Base-by-base conservation (phyloP, 1,140 invertebrate genomes). In the Drosophila sproati region DNA sequence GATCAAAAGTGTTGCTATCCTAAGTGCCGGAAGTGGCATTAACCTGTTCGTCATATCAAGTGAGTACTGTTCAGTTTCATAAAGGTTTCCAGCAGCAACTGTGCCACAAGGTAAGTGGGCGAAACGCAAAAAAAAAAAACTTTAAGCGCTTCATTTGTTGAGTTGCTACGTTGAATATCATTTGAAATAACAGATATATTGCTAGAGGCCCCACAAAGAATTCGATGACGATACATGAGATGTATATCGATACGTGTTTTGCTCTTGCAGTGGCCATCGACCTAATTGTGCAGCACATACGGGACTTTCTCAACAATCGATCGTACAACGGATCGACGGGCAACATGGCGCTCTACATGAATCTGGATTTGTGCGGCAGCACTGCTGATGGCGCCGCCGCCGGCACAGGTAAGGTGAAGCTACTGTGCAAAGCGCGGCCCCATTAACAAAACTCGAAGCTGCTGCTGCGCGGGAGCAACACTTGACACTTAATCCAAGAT, bases 231-330 rank as follows among this genome's bases (percentile, higher is more conserved):
- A 50, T 45, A 7, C 34, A 48, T 5, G 45, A 43, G 37, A 47
- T 3, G 37, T 12, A 35, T 29, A 41, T 41, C 28, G 28, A 5
- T 60, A n/a, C 55, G 50, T 74, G 50, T 60, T 68, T 60, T 87
- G 56, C 64, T 74, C n/a, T 94, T 95, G 51, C 94, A 98, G 98
- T 98, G 91, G 98, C 98, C 51, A 98, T 98, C 91, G 97, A 98
- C 87, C 93, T 98, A 82, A 98, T 99, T 85, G 98, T 98, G 4
- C 97, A 98, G 93, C 97, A 98, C 92, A 98, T 98, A 85, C 94
- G 96, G 90, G 98, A 98, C 93, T 95, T 96, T 78, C 91, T 96
- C 71, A 95, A 93, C 79, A 95, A 95, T 78, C 93, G 95, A 20
- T 86, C 91, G 5, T 79, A 73, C 8, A 74, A 77, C 41, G 88